A percentile compares a stretch with the other conserved stretches of the same genome.
Evolutionary conservation across 2,888 invertebrate genomes (phyloP).

Genomic region (Clepsis dumicolana): DNA sequence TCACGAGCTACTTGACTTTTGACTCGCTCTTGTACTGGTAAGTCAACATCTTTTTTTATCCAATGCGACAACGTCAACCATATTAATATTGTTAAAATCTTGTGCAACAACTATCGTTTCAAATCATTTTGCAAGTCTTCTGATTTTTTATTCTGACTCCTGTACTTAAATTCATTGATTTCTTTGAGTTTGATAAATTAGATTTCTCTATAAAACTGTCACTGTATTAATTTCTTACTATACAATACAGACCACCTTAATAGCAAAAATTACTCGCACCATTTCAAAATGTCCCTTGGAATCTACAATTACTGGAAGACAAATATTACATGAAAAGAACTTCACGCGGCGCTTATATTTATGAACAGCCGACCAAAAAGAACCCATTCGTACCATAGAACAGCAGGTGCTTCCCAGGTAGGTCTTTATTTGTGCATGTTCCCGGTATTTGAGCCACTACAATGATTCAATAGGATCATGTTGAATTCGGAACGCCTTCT

Average conservation of each 20-base stretch:
- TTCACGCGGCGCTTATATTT: slow-evolving; percentile 80
- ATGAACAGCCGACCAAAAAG: slow-evolving; percentile 51
- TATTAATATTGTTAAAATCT: neutral
- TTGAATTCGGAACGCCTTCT: slow-evolving; percentile 57
- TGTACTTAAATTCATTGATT: neutral
- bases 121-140: too few relatives aligned
- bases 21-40: neutral
- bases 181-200: neutral
- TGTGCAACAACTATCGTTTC: too few relatives aligned
- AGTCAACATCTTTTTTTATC: neutral
- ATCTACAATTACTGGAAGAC: slow-evolving; percentile 41
- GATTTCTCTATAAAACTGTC: slow-evolving; percentile 18
- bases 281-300: slow-evolving; percentile 42
- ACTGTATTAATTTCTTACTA: slow-evolving; percentile 28
- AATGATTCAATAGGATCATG: slow-evolving; percentile 62
- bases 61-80: neutral
- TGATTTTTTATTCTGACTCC: neutral
- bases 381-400: slow-evolving; percentile 49
- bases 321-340: slow-evolving; percentile 52
- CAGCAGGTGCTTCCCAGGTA: slow-evolving; percentile 82
- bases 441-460: slow-evolving; percentile 69
- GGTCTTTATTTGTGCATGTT: slow-evolving; percentile 67
- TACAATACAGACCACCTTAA: slow-evolving; percentile 23
- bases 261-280: slow-evolving; percentile 15
- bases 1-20: slow-evolving; percentile 7